A percentile compares a stretch with the other conserved stretches of the same genome.
Evolutionary conservation across 2,113 vertebrate species (phyloP).

Genomic region (Colaptes auratus): DNA sequence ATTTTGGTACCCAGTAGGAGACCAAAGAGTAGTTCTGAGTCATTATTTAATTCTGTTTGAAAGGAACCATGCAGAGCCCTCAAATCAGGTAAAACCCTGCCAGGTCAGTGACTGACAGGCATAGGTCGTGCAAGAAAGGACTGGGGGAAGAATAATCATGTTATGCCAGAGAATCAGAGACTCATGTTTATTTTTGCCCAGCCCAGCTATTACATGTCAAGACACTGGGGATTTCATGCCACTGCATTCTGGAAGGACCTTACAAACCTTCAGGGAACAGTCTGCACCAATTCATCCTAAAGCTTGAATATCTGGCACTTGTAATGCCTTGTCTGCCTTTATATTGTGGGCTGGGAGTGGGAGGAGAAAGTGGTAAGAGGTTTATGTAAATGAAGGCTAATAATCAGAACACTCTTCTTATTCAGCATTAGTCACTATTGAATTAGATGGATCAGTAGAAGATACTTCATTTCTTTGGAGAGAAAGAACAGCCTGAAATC

Average conservation of each 20-base stretch:
- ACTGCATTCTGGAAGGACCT: neutral
- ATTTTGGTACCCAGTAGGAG: neutral
- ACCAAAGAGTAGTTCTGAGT: neutral
- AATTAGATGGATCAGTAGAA: constrained; percentile 33
- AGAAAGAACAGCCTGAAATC: constrained; percentile 1
- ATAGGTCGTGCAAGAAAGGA: neutral
- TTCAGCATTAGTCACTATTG: constrained; percentile 22
- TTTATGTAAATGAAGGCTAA: constrained; percentile 10
- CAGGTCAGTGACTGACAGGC: neutral
- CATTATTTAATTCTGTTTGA: neutral
- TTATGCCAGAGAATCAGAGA: neutral
- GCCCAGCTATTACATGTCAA: neutral
- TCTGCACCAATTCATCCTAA: neutral
- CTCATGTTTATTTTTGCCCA: neutral
- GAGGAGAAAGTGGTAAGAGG: neutral
- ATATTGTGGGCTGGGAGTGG: neutral
- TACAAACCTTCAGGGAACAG: neutral
- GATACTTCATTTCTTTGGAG: neutral
- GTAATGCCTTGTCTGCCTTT: constrained; percentile 21
- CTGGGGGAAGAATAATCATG: neutral
- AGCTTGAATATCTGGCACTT: neutral
- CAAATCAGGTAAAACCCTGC: neutral
- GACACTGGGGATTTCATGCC: neutral
- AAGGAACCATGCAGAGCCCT: neutral
- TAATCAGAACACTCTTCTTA: constrained; percentile 21